These are phyloP conservation scores for Xanthia togata DNA, from an alignment of 2,888 invertebrate genomes.

Conservation along the genomic window DNA sequence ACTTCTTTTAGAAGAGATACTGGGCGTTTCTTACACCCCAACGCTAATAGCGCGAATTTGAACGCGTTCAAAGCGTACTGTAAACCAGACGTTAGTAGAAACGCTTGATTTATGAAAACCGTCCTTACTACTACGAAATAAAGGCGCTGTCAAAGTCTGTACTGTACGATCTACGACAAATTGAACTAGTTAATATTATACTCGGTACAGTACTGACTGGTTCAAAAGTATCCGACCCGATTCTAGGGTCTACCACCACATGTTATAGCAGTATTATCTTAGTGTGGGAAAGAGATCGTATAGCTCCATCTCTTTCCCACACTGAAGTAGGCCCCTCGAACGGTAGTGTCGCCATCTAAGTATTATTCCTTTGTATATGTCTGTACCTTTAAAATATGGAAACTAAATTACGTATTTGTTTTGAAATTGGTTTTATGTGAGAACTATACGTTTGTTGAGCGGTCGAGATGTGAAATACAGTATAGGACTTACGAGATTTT, in stretches of 20 bases:
- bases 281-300: neutral
- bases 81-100: neutral
- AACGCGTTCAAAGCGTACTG: too few species aligned
- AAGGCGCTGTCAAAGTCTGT: neutral
- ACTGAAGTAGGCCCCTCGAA: neutral
- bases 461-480: neutral
- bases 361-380: conserved; percentile 1
- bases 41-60: neutral
- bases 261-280: neutral
- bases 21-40: too few species aligned
- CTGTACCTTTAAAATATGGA: conserved; percentile 31
- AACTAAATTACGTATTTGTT: conserved; percentile 50
- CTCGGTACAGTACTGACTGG: neutral
- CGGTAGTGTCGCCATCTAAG: neutral
- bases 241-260: neutral
- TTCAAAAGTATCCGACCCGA: neutral
- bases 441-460: conserved; percentile 31
- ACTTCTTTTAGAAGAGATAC: neutral
- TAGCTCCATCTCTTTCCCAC: neutral
- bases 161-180: neutral
- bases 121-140: neutral
- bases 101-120: neutral
- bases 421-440: conserved; percentile 3
- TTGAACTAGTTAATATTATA: neutral
- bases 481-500: neutral